Base-by-base conservation (phyloP, 2,888 invertebrate genomes). In the Gastracanthus pulcherrimus region DNA sequence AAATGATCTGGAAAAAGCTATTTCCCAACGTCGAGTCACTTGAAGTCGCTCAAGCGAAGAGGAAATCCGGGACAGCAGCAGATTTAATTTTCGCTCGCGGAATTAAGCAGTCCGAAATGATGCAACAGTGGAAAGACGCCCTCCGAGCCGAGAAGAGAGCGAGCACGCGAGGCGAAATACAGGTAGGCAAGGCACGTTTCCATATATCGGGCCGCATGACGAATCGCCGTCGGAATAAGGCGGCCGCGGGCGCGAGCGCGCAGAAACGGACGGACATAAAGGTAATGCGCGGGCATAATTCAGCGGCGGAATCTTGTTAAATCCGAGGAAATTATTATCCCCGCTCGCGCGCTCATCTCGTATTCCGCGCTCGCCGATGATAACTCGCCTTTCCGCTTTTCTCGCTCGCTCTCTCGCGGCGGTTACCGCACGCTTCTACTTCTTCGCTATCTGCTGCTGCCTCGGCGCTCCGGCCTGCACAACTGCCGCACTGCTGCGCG, bases 261-360 rank as follows among this genome's bases (percentile, higher is more conserved):
- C 23, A 5, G 69, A 36, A 62, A 64, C 36, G 41, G 45, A 70
- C 31, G 64, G 31, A 66, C 67, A 45, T 66, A 38, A 45, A 36
- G 75, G 51, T 66, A 75, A 66, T 55, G 76, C 66, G 19, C 58
- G 51, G 23, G 69, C 51, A 82, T 78, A 78, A 82, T 75, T 81
- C 77, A 81, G 60, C 67, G n/a, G 29, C 64, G 81, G 31, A 77
- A 77, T 81, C 81, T 81, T 71, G 77, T 81, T 81, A 81, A 77
- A 77, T 74, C 67, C 72, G 62, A 67, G 62, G 77, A 81, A 81
- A 81, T 81, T 81, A 81, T 81, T 72, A 81, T 78, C 77, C 60
- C 34, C 72, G 66, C 48, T n/a, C n/a, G n/a, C n/a, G n/a, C 11
- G 72, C 81, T 81, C 81, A 77, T 81, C 71, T 72, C 38, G 81